Evolutionary conservation across 2,113 vertebrate species (phyloP).

Genomic region (Poecile atricapillus): DNA sequence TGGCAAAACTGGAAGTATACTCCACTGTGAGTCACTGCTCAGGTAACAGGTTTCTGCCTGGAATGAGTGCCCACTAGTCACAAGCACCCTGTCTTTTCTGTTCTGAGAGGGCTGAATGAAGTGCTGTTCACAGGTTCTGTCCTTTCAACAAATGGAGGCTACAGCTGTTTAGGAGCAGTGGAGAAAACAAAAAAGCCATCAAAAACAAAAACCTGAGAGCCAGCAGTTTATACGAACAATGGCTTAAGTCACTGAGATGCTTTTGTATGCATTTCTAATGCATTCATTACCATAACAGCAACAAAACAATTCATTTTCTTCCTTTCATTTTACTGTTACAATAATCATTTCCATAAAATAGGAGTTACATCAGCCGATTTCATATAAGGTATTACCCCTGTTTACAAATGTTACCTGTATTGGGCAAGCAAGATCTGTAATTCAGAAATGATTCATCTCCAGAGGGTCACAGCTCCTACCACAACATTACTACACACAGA

Average conservation of each 20-base stretch:
- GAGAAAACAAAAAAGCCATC: not conserved
- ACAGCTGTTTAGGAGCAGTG: not conserved
- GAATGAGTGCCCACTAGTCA: not conserved
- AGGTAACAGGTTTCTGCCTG: not conserved
- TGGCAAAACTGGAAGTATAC: not conserved
- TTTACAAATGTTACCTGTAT: not conserved
- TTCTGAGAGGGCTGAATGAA: not conserved
- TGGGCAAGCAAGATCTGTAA: not conserved
- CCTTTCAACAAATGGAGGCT: not conserved
- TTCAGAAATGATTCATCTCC: not conserved
- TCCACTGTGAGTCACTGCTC: not conserved
- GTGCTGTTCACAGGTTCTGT: not conserved
- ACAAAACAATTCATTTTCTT: not conserved
- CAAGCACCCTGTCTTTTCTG: not conserved
- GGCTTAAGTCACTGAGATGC: not conserved
- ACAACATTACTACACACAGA: not conserved
- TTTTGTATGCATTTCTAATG: conserved; percentile 24
- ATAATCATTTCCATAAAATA: conserved; percentile 15
- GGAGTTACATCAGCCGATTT: not conserved
- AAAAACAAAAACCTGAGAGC: not conserved
- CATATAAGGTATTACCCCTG: not conserved
- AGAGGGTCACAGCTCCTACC: not conserved
- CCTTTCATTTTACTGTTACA: not conserved
- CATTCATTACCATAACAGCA: conserved; percentile 10
- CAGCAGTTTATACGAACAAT: not conserved